Conservation (phyloP, 2,113 vertebrate genomes). For the Zapus hudsonius region DNA sequence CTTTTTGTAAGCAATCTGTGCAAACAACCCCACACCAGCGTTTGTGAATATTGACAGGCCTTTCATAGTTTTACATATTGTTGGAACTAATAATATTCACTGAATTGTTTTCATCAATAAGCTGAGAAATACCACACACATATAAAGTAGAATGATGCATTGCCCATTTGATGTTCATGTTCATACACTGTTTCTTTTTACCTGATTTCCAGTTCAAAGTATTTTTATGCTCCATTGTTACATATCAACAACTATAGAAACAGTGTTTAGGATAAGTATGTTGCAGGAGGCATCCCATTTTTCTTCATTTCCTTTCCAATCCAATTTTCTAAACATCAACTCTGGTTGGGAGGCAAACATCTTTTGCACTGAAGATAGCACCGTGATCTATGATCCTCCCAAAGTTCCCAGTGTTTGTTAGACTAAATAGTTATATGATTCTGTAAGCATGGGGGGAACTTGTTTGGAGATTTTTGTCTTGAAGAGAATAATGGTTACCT, state of each 20-base stretch:
- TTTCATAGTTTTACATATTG: background rate
- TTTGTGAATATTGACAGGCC: conserved; percentile 11
- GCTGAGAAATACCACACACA: background rate
- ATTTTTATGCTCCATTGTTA: background rate
- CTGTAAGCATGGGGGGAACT: background rate
- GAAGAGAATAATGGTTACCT: background rate
- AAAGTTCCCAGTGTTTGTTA: background rate
- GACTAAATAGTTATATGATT: background rate
- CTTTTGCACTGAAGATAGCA: background rate
- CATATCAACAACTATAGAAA: background rate
- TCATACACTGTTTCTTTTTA: background rate
- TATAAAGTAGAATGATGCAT: background rate
- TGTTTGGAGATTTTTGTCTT: background rate
- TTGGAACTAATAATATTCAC: background rate
- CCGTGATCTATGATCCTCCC: background rate
- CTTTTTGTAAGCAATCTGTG: background rate
- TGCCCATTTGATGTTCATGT: background rate
- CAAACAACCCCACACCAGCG: background rate
- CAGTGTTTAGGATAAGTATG: background rate
- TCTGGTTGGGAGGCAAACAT: background rate
- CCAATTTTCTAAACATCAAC: background rate
- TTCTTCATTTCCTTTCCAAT: background rate
- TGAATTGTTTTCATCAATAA: conserved; percentile 19
- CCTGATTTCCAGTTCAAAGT: background rate
- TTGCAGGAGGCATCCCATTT: background rate